Evolutionary conservation across 1,140 invertebrate species (phyloP).

Genomic region (Notospermus geniculatus): DNA sequence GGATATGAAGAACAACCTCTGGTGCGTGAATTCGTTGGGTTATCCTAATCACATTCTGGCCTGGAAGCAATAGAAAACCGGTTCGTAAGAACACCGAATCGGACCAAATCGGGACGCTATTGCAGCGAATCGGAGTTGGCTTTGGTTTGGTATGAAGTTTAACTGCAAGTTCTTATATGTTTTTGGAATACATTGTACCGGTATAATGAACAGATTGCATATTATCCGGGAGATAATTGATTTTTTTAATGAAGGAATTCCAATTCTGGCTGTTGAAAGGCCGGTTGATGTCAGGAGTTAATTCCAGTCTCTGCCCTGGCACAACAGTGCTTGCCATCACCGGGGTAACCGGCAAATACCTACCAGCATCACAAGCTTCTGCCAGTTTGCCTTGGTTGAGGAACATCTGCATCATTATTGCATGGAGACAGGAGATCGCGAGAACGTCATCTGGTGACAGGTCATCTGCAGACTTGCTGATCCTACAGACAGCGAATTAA

Average conservation of each 20-base stretch:
- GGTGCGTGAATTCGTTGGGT: background rate
- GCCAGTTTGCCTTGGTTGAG: background rate
- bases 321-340: background rate
- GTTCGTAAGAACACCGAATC: no score
- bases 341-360: background rate
- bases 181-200: no score
- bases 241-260: no score
- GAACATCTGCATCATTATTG: background rate
- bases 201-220: background rate
- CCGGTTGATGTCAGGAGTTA: background rate
- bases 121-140: no score
- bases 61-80: slow-evolving; percentile 4
- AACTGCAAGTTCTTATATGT: no score
- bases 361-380: slow-evolving; percentile 4
- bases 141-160: no score
- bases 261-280: no score
- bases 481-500: no score
- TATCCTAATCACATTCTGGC: background rate
- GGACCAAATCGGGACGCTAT: no score
- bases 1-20: background rate
- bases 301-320: background rate
- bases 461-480: background rate
- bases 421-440: background rate
- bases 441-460: background rate
- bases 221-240: no score